Conservation (phyloP, 1,140 invertebrate species). For the Papilio xuthus region DNA sequence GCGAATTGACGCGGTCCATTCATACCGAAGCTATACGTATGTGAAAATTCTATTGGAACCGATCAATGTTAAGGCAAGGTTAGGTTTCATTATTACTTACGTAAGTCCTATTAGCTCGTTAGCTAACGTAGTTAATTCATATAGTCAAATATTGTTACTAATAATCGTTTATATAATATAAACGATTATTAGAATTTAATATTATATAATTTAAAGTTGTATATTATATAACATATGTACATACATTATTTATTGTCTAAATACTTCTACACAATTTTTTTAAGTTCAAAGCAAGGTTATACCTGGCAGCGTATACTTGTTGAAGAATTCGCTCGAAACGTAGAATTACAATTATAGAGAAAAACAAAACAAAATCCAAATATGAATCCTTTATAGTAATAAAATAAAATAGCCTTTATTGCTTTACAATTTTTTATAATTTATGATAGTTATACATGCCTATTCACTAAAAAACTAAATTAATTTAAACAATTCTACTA, state of each 20-base stretch:
- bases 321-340: neutral
- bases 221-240: neutral
- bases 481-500: no score
- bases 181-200: neutral
- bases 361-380: neutral
- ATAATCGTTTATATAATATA: no score
- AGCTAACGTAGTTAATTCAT: neutral
- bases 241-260: neutral
- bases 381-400: neutral
- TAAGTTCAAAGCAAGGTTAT: neutral
- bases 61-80: conserved; percentile 3
- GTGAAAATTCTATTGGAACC: neutral
- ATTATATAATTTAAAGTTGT: neutral
- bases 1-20: conserved; percentile 27
- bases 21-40: conserved; percentile 1
- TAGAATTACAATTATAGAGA: neutral
- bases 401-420: no score
- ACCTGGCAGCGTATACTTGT: neutral
- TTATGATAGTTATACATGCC: no score
- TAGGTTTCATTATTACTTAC: neutral
- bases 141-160: neutral
- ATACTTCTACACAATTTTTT: neutral
- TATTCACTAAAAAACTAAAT: no score
- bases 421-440: no score
- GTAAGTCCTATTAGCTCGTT: neutral